phyloP scores from a whole-genome alignment of 2,888 invertebrate genomes.

The Stenoptilia bipunctidactyla region DNA sequence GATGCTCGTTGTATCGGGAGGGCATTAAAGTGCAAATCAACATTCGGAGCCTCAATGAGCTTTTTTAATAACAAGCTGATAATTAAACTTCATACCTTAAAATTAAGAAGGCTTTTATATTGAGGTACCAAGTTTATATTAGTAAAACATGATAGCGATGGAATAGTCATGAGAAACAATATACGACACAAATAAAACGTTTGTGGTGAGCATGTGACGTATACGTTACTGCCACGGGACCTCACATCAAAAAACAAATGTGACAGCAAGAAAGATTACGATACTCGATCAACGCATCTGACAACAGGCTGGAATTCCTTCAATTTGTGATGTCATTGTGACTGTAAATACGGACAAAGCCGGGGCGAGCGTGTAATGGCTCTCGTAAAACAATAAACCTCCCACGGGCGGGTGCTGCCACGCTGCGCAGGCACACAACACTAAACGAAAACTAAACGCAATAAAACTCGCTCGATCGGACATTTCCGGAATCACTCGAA shows the following conservation, averaged over 20 bases:
- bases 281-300: slow-evolving; percentile 43
- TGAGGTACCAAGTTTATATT: background rate
- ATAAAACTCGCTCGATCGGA: background rate
- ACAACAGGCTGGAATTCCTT: slow-evolving; percentile 43
- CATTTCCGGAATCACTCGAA: background rate
- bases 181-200: background rate
- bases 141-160: too few species aligned
- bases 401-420: slow-evolving; percentile 27
- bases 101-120: background rate
- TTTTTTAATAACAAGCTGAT: too few species aligned
- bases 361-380: slow-evolving; percentile 31
- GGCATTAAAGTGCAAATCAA: too few species aligned
- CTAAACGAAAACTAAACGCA: too few species aligned
- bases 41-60: too few species aligned
- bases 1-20: too few species aligned
- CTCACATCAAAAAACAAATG: slow-evolving; percentile 26
- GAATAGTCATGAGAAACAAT: too few species aligned
- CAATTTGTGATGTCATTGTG: slow-evolving; percentile 46
- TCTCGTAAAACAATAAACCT: slow-evolving; percentile 60
- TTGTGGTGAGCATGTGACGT: background rate
- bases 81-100: too few species aligned
- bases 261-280: slow-evolving; percentile 52
- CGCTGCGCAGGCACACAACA: too few species aligned
- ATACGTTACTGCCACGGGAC: slow-evolving; percentile 5
- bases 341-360: slow-evolving; percentile 22